Base-by-base conservation (phyloP, 2,113 vertebrate genomes). In the Brachyhypopomus occidentalis region DNA sequence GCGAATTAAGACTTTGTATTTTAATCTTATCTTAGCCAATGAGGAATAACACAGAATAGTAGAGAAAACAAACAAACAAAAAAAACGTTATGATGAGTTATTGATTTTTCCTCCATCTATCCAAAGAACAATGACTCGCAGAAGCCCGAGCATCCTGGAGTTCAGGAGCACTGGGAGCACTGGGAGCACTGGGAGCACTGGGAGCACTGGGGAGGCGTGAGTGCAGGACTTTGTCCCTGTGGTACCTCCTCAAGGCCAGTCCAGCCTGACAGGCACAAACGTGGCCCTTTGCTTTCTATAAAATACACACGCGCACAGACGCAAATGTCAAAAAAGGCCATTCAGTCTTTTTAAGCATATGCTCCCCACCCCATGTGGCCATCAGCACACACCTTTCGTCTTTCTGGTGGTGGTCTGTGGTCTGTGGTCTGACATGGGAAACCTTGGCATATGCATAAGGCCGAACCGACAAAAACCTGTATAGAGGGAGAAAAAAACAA, bases 221-320 rank as follows among this genome's bases (percentile, higher is more conserved):
- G 63, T 34, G 81, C 63, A 84, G 79, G 82, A 72, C 48, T 83
- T 76, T 27, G 80, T 75, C 36, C 78, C 82, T 72, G 22, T 60
- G 81, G 76, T 64, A 83, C 70, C 69, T 76, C 78, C 56, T 79
- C 45, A 66, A 66, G 70, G 58, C 63, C 52, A 56, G 73, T 20
- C 62, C n/a, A 55, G 30, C 62, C 36, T 34, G 6, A 71, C 27
- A 41, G 41, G 9, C 55, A 12, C 1, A 22, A 38, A 16, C 2
- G 30, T 59, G 62, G 30, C 30, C 3, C 30, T n/a, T 60, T 20
- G 45, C 52, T 45, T 71, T 70, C 66, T 16, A 75, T 19, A 5
- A 76, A 17, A 63, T 58, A 76, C 59, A 62, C 58, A 41, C 36
- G 14, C 11, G 48, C 41, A 67, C 27, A 41, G 41, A 7, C 41